Conservation (phyloP, 2,888 invertebrate species). For the Holacanthella duospinosa region DNA sequence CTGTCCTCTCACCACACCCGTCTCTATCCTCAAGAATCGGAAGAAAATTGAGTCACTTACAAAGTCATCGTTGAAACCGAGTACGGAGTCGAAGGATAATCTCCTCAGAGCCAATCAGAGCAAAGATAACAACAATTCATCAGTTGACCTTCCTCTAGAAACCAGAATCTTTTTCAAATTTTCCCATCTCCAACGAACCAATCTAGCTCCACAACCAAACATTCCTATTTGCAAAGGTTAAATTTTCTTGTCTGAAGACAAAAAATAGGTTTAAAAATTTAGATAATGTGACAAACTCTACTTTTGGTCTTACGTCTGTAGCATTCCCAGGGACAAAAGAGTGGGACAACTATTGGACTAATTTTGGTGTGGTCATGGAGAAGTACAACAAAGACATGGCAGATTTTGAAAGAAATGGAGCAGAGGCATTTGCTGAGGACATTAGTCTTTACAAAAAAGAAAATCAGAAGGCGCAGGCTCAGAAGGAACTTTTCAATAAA, state of each 20-base stretch:
- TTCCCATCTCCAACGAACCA: neutral
- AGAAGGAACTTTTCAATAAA: neutral
- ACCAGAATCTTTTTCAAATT: neutral
- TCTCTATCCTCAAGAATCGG: neutral
- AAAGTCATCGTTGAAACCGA: neutral
- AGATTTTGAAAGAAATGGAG: neutral
- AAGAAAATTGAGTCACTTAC: neutral
- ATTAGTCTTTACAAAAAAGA: neutral
- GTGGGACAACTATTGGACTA: constrained; percentile 6
- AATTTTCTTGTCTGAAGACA: neutral
- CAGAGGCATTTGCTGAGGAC: neutral
- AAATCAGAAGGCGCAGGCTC: neutral
- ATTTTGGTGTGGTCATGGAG: neutral
- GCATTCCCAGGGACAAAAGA: constrained; percentile 5
- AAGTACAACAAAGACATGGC: constrained; percentile 2
- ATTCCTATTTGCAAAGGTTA: neutral
- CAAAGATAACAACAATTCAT: neutral
- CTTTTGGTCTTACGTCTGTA: no score
- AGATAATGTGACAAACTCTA: no score
- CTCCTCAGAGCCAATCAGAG: neutral
- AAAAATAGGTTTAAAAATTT: no score
- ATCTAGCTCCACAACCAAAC: constrained; percentile 15
- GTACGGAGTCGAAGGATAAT: neutral
- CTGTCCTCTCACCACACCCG: neutral
- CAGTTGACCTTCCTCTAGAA: no score